phyloP scores from a whole-genome alignment of 1,140 invertebrate genomes.

The Halesus radiatus region DNA sequence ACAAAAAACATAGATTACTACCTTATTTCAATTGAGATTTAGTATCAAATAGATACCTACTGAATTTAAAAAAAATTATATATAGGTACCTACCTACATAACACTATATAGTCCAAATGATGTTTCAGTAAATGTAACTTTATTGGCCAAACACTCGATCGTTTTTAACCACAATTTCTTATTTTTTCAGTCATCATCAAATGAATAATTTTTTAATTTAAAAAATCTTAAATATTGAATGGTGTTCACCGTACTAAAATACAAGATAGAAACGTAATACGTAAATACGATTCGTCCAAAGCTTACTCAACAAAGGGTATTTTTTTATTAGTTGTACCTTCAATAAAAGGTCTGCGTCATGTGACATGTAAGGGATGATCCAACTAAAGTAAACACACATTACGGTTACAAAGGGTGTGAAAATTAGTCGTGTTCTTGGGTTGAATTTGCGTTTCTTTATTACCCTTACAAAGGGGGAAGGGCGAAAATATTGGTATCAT shows the following conservation, averaged over 20 bases:
- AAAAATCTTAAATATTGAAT: no score
- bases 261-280: neutral
- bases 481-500: slow-evolving; percentile 47
- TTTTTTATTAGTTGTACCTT: slow-evolving; percentile 46
- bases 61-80: no score
- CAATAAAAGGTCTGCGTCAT: slow-evolving; percentile 42
- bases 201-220: no score
- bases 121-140: no score
- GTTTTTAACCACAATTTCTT: no score
- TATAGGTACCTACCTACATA: no score
- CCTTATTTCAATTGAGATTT: no score
- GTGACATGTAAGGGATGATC: slow-evolving; percentile 43
- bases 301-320: slow-evolving; percentile 37
- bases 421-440: slow-evolving; percentile 52
- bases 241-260: neutral
- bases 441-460: slow-evolving; percentile 48
- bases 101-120: no score
- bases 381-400: slow-evolving; percentile 53
- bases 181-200: neutral
- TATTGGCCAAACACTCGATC: no score
- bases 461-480: slow-evolving; percentile 28
- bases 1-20: no score
- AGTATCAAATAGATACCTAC: no score
- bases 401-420: slow-evolving; percentile 55
- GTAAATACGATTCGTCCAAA: slow-evolving; percentile 52